phyloP scores from a whole-genome alignment of 1,140 invertebrate species.

The Drosophila santomea region DNA sequence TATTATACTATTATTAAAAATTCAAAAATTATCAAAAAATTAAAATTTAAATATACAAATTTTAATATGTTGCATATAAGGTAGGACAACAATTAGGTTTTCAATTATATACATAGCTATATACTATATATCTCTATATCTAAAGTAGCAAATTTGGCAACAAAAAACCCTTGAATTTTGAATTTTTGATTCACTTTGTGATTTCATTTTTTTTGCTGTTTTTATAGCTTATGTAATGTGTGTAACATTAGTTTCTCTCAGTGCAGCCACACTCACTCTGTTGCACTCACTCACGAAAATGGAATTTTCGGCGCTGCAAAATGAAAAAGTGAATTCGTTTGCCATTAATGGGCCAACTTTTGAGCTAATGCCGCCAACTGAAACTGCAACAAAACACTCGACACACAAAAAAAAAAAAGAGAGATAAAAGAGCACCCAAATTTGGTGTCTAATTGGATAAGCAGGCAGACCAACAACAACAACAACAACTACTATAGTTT shows the following conservation, averaged over 20 bases:
- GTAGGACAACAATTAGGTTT: too few species aligned
- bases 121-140: too few species aligned
- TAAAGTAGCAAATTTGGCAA: too few species aligned
- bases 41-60: too few species aligned
- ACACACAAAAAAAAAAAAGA: conserved; percentile 3
- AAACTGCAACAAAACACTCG: conserved; percentile 10
- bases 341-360: conserved; percentile 69
- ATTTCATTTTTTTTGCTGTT: too few species aligned
- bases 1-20: too few species aligned
- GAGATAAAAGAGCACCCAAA: background rate
- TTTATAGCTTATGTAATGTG: too few species aligned
- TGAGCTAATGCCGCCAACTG: conserved; percentile 57
- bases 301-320: conserved; percentile 24
- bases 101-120: too few species aligned
- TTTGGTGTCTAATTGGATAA: conserved; percentile 53
- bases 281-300: conserved; percentile 19
- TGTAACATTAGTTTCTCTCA: background rate
- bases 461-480: conserved; percentile 31
- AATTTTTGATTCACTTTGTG: too few species aligned
- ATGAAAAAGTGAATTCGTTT: conserved; percentile 59
- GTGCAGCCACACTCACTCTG: conserved; percentile 11
- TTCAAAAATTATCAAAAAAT: too few species aligned
- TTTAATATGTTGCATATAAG: too few species aligned
- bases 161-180: too few species aligned
- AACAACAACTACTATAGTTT: conserved; percentile 5